phyloP scores from a whole-genome alignment of 2,113 vertebrate genomes.

The Prochilodus magdalenae region DNA sequence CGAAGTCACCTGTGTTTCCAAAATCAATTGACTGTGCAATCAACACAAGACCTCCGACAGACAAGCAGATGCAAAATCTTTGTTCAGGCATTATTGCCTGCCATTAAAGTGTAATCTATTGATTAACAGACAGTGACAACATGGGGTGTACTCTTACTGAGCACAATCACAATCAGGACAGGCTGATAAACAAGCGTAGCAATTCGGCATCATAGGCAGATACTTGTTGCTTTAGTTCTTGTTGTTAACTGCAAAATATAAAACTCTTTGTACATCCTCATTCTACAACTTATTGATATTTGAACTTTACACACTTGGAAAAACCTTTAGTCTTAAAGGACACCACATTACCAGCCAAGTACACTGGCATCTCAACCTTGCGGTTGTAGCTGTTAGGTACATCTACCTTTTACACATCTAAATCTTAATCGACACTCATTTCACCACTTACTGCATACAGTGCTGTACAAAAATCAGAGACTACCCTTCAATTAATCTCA shows the following conservation, averaged over 20 bases:
- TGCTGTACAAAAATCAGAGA: no score
- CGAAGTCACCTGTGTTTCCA: constrained; percentile 19
- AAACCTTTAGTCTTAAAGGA: neutral
- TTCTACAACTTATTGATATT: neutral
- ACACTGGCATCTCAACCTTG: no score
- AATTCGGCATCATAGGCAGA: neutral
- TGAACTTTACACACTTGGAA: neutral
- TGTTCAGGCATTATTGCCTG: constrained; percentile 24
- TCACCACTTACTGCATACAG: no score
- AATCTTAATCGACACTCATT: no score
- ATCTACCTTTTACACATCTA: no score
- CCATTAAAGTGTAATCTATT: constrained; percentile 35
- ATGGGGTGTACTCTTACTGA: constrained; percentile 30
- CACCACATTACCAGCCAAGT: neutral
- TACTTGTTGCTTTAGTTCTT: constrained; percentile 11
- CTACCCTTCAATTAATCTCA: no score
- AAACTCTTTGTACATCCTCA: neutral
- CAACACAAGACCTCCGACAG: constrained; percentile 41
- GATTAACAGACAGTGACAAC: constrained; percentile 36
- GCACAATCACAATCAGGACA: constrained; percentile 47
- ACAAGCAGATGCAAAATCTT: constrained; percentile 58
- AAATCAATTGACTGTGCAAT: constrained; percentile 64
- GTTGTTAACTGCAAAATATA: neutral
- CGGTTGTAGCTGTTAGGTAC: no score
- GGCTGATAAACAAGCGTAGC: constrained; percentile 18